Evolutionary conservation across 2,797 vertebrate genomes (phyloP).

Genomic region (Oreonectes daqikongensis): DNA sequence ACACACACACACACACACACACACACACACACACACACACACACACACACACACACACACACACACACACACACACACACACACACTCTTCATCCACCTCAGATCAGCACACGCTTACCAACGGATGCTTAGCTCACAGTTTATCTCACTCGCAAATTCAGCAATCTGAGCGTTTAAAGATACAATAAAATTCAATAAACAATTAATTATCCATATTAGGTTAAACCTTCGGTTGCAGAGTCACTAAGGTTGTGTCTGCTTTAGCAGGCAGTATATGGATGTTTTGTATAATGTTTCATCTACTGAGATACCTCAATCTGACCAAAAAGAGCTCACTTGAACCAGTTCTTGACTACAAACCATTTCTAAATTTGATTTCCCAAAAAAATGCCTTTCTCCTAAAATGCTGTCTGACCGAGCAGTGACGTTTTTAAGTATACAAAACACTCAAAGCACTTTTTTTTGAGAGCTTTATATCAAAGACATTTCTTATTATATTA

Average conservation of each 20-base stretch:
- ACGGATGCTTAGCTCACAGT: neutral
- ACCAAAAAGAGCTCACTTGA: neutral
- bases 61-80: too few relatives aligned
- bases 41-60: too few relatives aligned
- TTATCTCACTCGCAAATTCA: constrained; percentile 23
- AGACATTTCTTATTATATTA: neutral
- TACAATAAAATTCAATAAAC: constrained; percentile 9
- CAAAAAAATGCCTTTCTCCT: too few relatives aligned
- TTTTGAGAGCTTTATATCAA: too few relatives aligned
- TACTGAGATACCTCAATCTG: neutral
- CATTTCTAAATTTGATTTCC: too few relatives aligned
- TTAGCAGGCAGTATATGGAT: neutral
- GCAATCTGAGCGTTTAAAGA: constrained; percentile 23
- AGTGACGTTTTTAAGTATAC: too few relatives aligned
- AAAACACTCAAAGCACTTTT: too few relatives aligned
- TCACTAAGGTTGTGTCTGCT: neutral
- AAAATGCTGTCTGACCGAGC: too few relatives aligned
- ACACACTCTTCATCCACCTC: constrained; percentile 65
- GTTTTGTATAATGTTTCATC: neutral
- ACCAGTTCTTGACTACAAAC: neutral
- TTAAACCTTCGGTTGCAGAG: neutral
- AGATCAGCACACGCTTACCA: constrained; percentile 31
- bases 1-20: too few relatives aligned
- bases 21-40: too few relatives aligned
- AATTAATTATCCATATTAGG: neutral